Base-by-base conservation (phyloP, 2,797 vertebrate species). In the Gephyroberyx darwinii region DNA sequence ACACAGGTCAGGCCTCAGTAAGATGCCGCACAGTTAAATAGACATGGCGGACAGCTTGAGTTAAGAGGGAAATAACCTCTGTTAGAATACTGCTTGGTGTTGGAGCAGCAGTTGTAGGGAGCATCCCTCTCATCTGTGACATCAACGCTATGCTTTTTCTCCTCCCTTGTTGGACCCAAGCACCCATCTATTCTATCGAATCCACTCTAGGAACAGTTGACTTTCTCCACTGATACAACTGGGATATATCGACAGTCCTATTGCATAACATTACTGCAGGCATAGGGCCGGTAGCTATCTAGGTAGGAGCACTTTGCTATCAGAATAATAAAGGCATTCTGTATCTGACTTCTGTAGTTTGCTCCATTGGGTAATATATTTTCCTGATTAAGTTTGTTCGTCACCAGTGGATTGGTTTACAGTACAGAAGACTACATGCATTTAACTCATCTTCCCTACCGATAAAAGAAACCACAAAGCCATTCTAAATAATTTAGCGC, bases 71-170 rank as follows among this genome's bases (percentile, higher is more conserved):
- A 70, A n/a, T 0, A 1, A 30, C 72, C 75, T 43, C 12, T 43
- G 58, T 54, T 59, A 67, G 63, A 66, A 69, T 54, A 54, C 20
- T 20, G 51, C 41, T 63, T 19, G 9, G 2, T 64, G 35, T 69
- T 45, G 35, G 19, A 19, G 8, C 8, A 60, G 51, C 68, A 74
- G 35, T 12, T 9, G 31, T 3, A 31, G 19, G 8, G 67, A 41
- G 80, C 77, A 77, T 81, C 22, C 47, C 30, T 51, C 71, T 70
- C 45, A 75, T 75, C 43, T 41, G 4, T 63, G 69, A 57, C 60
- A 12, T 8, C 58, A 39, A 73, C 48, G n/a, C 17, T 55, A 13
- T 64, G 58, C 45, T 26, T 60, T 13, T 45, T 50, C 2, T 57
- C 43, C 17, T 71, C 52, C 33, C 8, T 43, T 2, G n/a, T 54